Evolutionary conservation across 2,888 invertebrate species (phyloP).

Genomic region (Mythimna ferrago): DNA sequence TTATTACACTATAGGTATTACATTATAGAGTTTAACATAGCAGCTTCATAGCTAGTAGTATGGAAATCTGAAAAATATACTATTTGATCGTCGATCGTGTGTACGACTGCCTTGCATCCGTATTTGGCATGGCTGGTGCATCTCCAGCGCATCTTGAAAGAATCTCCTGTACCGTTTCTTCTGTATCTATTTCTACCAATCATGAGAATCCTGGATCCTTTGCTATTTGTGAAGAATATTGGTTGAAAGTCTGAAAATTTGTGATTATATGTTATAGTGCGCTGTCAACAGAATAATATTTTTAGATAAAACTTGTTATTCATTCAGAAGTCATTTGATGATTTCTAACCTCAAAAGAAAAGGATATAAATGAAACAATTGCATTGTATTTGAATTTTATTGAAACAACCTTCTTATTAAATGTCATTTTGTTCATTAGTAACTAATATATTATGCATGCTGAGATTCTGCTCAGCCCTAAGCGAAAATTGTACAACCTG

Average conservation of each 20-base stretch:
- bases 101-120: slow-evolving; percentile 66
- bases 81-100: slow-evolving; percentile 66
- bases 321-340: too few relatives aligned
- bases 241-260: slow-evolving; percentile 54
- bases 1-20: too few relatives aligned
- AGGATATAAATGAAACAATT: slow-evolving; percentile 12
- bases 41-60: slow-evolving; percentile 46
- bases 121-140: slow-evolving; percentile 71
- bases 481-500: not conserved
- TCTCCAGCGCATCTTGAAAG: slow-evolving; percentile 69
- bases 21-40: not conserved
- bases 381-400: slow-evolving; percentile 17
- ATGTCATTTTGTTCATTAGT: not conserved
- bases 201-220: slow-evolving; percentile 65
- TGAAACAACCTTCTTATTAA: slow-evolving; percentile 10
- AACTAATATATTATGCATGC: not conserved
- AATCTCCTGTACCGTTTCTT: slow-evolving; percentile 52
- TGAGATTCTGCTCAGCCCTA: not conserved
- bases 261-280: not conserved
- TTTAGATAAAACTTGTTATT: too few relatives aligned
- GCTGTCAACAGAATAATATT: not conserved
- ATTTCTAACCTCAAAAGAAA: too few relatives aligned
- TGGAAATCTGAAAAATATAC: slow-evolving; percentile 70
- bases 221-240: slow-evolving; percentile 56
- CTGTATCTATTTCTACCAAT: slow-evolving; percentile 66